Conservation (phyloP, 2,888 invertebrate species). For the Euplagia quadripunctaria region DNA sequence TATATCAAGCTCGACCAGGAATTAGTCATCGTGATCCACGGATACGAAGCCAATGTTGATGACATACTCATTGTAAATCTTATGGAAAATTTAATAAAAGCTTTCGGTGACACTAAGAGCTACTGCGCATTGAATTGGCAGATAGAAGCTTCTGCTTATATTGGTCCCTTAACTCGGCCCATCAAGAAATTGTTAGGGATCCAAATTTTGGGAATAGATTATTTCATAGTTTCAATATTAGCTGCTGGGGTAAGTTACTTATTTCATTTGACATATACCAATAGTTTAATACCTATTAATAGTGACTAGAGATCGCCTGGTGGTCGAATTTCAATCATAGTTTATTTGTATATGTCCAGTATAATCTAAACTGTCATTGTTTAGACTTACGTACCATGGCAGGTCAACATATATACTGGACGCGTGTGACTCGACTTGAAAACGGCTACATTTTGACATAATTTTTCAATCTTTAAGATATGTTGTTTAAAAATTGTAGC, state of each 20-base stretch:
- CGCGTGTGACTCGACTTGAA: too few relatives aligned
- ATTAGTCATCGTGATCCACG: constrained; percentile 1
- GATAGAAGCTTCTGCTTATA: not conserved
- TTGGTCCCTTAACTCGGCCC: not conserved
- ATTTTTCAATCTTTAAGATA: too few relatives aligned
- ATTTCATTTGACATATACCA: not conserved
- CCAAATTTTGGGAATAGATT: not conserved
- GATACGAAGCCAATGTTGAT: not conserved
- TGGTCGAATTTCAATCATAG: too few relatives aligned
- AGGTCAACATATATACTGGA: too few relatives aligned
- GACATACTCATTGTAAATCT: not conserved
- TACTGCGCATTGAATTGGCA: constrained; percentile 8
- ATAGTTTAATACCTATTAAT: not conserved
- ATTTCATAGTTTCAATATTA: constrained; percentile 7
- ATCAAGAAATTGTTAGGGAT: not conserved
- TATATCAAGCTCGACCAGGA: constrained; percentile 3
- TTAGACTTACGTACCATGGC: too few relatives aligned
- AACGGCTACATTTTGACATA: too few relatives aligned
- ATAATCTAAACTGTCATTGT: too few relatives aligned
- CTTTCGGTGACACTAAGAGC: not conserved
- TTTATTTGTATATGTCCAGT: too few relatives aligned
- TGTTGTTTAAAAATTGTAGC: too few relatives aligned
- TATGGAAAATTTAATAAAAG: not conserved
- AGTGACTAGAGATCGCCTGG: too few relatives aligned
- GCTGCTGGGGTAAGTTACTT: not conserved